These are phyloP conservation scores for Molorchus minor DNA, from an alignment of 2,888 invertebrate species.

Conservation along the genomic window DNA sequence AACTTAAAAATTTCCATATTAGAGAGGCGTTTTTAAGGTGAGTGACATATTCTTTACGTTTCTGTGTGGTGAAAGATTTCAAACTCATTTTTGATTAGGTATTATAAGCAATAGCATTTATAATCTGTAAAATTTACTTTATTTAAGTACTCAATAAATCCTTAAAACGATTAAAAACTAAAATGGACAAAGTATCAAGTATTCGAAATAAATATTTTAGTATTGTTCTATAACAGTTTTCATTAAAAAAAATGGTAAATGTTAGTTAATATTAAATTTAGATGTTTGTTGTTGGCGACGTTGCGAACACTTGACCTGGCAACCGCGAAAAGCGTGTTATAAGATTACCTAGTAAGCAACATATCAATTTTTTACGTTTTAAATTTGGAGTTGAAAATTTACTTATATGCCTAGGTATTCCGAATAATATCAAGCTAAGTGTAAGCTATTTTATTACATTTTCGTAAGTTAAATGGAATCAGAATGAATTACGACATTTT, in stretches of 20 bases:
- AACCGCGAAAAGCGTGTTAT: slow-evolving; percentile 62
- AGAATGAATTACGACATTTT: slow-evolving; percentile 47
- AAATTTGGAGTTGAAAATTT: slow-evolving; percentile 24
- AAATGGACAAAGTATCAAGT: too few relatives aligned
- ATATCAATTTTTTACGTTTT: slow-evolving; percentile 36
- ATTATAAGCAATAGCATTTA: slow-evolving; percentile 17
- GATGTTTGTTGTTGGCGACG: slow-evolving; percentile 63
- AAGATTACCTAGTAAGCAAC: slow-evolving; percentile 51
- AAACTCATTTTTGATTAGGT: slow-evolving; percentile 4
- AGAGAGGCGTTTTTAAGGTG: slow-evolving; percentile 60
- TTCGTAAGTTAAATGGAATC: slow-evolving; percentile 16
- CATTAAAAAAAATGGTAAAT: slow-evolving; percentile 36
- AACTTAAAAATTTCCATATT: slow-evolving; percentile 49
- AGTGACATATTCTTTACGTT: slow-evolving; percentile 60
- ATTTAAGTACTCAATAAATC: slow-evolving; percentile 32
- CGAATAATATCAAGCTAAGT: too few relatives aligned
- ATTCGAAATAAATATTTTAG: too few relatives aligned
- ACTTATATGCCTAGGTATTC: too few relatives aligned
- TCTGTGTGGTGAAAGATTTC: slow-evolving; percentile 24
- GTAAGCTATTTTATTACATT: background rate
- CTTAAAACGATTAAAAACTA: too few relatives aligned
- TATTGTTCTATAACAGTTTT: slow-evolving; percentile 29
- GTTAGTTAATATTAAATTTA: slow-evolving; percentile 57
- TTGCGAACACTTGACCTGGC: slow-evolving; percentile 63
- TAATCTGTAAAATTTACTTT: slow-evolving; percentile 32